Evolutionary conservation across 2,888 invertebrate genomes (phyloP).

Genomic region (Ormyrus labotus): DNA sequence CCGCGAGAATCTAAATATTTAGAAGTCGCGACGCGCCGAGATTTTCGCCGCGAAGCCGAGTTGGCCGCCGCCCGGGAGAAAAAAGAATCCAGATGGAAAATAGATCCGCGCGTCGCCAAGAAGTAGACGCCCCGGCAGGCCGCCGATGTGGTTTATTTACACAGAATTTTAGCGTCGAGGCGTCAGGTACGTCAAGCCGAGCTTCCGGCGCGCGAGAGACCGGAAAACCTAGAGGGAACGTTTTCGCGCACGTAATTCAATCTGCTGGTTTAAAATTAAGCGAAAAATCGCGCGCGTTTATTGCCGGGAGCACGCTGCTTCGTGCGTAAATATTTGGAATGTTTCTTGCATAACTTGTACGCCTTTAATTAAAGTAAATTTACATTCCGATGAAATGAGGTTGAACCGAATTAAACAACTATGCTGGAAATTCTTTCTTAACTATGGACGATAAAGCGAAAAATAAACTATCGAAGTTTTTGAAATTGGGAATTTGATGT

Average conservation of each 20-base stretch:
- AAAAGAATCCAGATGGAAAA: background rate
- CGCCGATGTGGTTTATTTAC: conserved; percentile 61
- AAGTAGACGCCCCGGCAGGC: conserved; percentile 14
- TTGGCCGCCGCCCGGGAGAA: background rate
- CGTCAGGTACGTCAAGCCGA: conserved; percentile 61
- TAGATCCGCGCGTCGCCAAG: background rate
- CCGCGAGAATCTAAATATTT: conserved; percentile 31
- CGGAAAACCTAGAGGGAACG: background rate
- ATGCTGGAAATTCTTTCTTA: too few relatives aligned
- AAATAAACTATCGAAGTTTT: too few relatives aligned
- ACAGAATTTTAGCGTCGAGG: conserved; percentile 61
- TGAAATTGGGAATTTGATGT: too few relatives aligned
- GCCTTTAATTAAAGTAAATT: too few relatives aligned
- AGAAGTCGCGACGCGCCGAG: background rate
- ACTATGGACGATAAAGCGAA: too few relatives aligned
- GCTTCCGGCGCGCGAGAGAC: conserved; percentile 8
- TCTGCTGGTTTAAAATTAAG: background rate
- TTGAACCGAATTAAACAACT: too few relatives aligned
- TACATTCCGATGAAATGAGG: too few relatives aligned
- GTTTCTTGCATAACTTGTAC: too few relatives aligned
- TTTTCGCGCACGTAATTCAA: background rate
- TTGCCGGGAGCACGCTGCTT: too few relatives aligned
- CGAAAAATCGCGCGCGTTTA: background rate
- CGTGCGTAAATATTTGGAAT: too few relatives aligned
- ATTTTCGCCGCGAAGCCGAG: conserved; percentile 15